Conservation (phyloP, 2,113 vertebrate species). For the Aegithalos caudatus region DNA sequence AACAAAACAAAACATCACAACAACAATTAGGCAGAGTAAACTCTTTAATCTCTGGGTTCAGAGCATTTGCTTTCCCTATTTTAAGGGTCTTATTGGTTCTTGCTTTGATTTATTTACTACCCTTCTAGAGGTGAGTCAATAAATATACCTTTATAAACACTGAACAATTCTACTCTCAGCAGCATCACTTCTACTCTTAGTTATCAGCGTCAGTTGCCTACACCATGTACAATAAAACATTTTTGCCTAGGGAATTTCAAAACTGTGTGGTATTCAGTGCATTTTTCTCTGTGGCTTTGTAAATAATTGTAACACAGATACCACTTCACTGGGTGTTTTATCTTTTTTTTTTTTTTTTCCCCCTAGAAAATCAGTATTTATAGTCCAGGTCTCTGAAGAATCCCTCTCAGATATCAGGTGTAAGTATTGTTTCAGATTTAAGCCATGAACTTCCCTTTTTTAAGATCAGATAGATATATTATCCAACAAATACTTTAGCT, state of each 20-base stretch:
- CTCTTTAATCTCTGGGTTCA: not conserved
- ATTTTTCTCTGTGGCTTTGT: not conserved
- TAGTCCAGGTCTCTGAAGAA: not conserved
- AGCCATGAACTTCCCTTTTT: not conserved
- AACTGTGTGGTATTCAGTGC: not conserved
- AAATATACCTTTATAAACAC: not conserved
- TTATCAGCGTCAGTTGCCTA: not conserved
- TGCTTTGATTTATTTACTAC: not conserved
- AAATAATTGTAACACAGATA: not conserved
- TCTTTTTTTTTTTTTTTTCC: not conserved
- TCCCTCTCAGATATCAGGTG: not conserved
- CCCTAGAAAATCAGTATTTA: not conserved
- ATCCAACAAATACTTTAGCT: not conserved
- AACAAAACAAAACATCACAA: not conserved
- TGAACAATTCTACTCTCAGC: not conserved
- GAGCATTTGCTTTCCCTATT: not conserved
- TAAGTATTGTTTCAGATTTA: not conserved
- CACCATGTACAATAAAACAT: not conserved
- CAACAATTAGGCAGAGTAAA: not conserved
- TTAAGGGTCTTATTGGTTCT: not conserved
- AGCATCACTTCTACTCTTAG: too few species aligned
- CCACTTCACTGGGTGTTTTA: not conserved
- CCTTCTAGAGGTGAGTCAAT: not conserved
- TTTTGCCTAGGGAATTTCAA: not conserved
- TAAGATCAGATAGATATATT: not conserved